Evolutionary conservation across 53 echinoderm and acorn worm species (phyloP).

Genomic region (Apostichopus leukothele): DNA sequence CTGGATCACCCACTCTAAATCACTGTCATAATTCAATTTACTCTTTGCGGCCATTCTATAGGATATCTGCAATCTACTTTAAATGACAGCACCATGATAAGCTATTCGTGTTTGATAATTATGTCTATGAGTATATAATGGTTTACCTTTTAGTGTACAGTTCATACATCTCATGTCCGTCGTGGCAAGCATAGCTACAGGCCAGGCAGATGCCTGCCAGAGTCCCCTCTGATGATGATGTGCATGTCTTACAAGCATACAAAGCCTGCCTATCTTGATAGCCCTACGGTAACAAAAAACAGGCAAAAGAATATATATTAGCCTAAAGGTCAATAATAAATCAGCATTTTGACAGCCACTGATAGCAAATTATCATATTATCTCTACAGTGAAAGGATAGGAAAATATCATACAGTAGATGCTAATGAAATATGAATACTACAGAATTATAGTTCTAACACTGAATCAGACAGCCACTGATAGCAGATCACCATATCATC

Average conservation of each 20-base stretch:
- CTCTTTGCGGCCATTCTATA: neutral
- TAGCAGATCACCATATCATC: too few relatives aligned
- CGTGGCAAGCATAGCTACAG: slow-evolving; percentile 98
- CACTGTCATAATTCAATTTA: neutral
- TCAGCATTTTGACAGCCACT: too few relatives aligned
- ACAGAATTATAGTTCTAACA: too few relatives aligned
- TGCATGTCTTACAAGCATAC: slow-evolving; percentile 84
- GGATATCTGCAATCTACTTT: neutral
- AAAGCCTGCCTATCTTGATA: slow-evolving; percentile 80
- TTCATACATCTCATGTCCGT: slow-evolving; percentile 88
- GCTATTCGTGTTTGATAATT: neutral
- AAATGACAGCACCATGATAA: neutral
- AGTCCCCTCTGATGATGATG: neutral
- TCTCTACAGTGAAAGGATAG: too few relatives aligned
- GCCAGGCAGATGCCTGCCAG: slow-evolving; percentile 83
- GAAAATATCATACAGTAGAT: too few relatives aligned
- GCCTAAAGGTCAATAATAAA: too few relatives aligned
- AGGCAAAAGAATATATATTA: too few relatives aligned
- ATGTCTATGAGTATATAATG: neutral
- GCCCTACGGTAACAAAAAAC: slow-evolving; percentile 56
- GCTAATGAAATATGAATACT: too few relatives aligned
- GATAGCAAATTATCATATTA: too few relatives aligned
- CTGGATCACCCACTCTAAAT: neutral
- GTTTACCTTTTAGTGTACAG: slow-evolving; percentile 92
- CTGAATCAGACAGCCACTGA: too few relatives aligned